Conservation (phyloP, 1,140 invertebrate genomes). For the Drosophila ogumai region DNA sequence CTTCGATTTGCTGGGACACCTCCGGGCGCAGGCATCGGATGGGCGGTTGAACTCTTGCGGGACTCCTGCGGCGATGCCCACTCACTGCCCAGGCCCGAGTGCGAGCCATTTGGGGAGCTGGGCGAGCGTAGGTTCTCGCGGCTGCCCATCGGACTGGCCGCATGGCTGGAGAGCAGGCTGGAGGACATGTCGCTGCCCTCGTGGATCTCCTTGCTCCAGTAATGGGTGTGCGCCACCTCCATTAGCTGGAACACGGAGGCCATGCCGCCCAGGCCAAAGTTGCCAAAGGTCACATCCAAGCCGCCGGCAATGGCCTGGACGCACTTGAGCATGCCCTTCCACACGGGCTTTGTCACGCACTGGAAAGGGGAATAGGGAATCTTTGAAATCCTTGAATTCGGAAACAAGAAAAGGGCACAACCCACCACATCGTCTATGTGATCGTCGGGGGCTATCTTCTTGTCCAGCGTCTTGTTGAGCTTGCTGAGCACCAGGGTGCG, state of each 20-base stretch:
- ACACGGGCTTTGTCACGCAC: conserved; percentile 95
- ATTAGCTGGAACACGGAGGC: conserved; percentile 98
- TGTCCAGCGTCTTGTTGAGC: conserved; percentile 96
- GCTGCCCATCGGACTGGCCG: conserved; percentile 91
- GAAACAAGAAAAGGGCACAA: conserved; percentile 40
- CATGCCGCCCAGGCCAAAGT: conserved; percentile 98
- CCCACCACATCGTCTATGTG: conserved; percentile 99
- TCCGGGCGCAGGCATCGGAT: conserved; percentile 16
- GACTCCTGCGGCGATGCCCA: conserved; percentile 84
- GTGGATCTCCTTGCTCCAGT: conserved; percentile 95
- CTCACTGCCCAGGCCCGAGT: conserved; percentile 77
- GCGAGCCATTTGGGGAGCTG: conserved; percentile 73
- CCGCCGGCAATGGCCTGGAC: conserved; percentile 95
- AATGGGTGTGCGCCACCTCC: conserved; percentile 99
- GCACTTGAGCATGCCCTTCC: conserved; percentile 98
- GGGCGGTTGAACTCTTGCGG: conserved; percentile 80
- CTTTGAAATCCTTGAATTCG: not conserved
- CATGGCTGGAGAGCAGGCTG: conserved; percentile 79
- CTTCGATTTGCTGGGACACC: conserved; percentile 34
- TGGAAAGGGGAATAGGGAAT: conserved; percentile 79
- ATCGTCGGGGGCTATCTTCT: conserved; percentile 97
- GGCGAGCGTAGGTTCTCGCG: conserved; percentile 90
- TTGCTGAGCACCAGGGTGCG: conserved; percentile 97
- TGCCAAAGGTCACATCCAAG: conserved; percentile 95
- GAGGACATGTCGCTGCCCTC: conserved; percentile 87